Base-by-base conservation (phyloP, 2,113 vertebrate species). In the Cheilinus undulatus region DNA sequence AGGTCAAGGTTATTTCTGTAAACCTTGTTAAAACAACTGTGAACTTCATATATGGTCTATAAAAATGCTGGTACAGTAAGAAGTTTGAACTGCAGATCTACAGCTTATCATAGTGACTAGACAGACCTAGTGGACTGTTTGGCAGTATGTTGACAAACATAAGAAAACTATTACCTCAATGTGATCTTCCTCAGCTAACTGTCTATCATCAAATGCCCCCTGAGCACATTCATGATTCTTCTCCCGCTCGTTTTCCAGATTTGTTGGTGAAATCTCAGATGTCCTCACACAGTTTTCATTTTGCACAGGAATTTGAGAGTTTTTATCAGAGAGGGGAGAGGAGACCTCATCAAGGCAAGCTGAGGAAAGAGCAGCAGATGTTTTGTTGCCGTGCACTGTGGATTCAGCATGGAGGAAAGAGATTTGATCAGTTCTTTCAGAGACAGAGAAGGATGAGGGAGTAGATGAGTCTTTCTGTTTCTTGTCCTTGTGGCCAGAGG, bases 401-500 rank as follows among this genome's bases (percentile, higher is more conserved):
- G 69, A 27, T 43, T 36, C 73, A 12, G 22, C 6, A 1, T 2
- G 52, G 23, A 28, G 26, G 7, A 61, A 62, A 2, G 49, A 43
- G 3, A 8, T 46, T 30, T 54, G 27, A 6, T 63, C 7, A 13
- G 51, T 3, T 36, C 67, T 36, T 7, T 63, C 68, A 65, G 62
- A 42, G 43, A 50, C 27, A 15, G 53, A 9, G 27, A 62, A 12
- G 27, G 67, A 69, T 0, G 17, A 51, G 6, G 9, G 36, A 52
- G 36, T 0, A 26, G 53, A 49, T 3, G 69, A 57, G 6, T 34
- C 40, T 50, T 40, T 75, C 10, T 56, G 51, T 1, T 17, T 59
- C 36, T 36, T 52, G 26, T 82, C 45, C 26, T 73, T 49, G 63
- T 28, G 40, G 61, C 46, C 69, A 83, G 91, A 80, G 83, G 89